Evolutionary conservation across 2,888 invertebrate genomes (phyloP).

Genomic region (Neelides folsomi): DNA sequence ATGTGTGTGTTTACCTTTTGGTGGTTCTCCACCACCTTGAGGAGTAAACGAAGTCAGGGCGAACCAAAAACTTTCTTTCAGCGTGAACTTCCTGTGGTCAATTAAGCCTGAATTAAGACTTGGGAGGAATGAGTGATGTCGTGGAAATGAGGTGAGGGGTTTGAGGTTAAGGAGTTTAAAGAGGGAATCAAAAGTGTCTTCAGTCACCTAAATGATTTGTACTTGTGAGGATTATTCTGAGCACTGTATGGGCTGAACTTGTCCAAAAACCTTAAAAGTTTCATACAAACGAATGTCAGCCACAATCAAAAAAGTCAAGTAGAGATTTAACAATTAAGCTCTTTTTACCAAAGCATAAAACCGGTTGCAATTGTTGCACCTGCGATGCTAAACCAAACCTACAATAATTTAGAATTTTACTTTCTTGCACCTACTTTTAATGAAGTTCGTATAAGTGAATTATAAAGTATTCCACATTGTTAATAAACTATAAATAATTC

Average conservation of each 20-base stretch:
- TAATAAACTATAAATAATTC: slow-evolving; percentile 43
- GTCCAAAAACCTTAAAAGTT: slow-evolving; percentile 50
- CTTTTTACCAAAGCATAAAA: slow-evolving; percentile 57
- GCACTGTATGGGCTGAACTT: slow-evolving; percentile 82
- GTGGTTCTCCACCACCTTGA: slow-evolving; percentile 81
- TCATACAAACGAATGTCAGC: too few species aligned
- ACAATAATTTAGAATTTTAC: not conserved
- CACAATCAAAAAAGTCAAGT: too few species aligned
- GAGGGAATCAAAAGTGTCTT: not conserved
- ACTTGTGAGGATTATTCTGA: slow-evolving; percentile 49
- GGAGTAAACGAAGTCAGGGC: slow-evolving; percentile 84
- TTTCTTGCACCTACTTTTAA: not conserved
- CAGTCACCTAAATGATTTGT: slow-evolving; percentile 27
- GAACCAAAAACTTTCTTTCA: slow-evolving; percentile 89
- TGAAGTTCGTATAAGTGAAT: not conserved
- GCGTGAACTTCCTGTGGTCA: slow-evolving; percentile 57
- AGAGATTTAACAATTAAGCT: too few species aligned
- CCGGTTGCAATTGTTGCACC: slow-evolving; percentile 69
- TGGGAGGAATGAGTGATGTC: not conserved
- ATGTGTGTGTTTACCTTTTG: slow-evolving; percentile 43
- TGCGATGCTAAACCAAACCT: slow-evolving; percentile 46
- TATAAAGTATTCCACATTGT: not conserved
- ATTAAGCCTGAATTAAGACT: slow-evolving; percentile 10
- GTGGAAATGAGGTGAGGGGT: not conserved
- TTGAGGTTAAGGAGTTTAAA: not conserved